A percentile compares a stretch with the other conserved stretches of the same genome.
Evolutionary conservation across 2,888 invertebrate genomes (phyloP).

Genomic region (Eupelmus urozonus): DNA sequence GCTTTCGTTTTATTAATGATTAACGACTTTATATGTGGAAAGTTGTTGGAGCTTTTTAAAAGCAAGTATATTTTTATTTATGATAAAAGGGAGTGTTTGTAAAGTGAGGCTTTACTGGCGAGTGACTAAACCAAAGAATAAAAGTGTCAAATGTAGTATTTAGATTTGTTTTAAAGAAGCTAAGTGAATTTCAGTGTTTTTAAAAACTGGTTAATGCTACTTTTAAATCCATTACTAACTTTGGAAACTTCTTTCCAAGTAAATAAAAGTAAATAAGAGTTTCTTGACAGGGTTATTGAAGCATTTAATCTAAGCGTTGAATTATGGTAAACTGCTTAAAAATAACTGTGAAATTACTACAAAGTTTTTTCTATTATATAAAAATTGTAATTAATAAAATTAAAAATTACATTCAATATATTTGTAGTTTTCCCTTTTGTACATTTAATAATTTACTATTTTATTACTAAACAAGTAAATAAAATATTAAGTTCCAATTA

Average conservation of each 20-base stretch:
- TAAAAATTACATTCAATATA: no score
- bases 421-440: no score
- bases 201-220: constrained; percentile 6
- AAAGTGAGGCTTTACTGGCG: no score
- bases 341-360: no score
- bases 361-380: no score
- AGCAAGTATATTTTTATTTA: neutral
- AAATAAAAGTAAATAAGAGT: neutral
- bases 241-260: neutral
- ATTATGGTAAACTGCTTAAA: no score
- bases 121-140: neutral
- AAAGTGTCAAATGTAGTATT: neutral
- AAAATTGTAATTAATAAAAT: no score
- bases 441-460: no score
- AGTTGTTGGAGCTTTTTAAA: no score
- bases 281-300: no score
- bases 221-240: constrained; percentile 8
- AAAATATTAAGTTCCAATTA: no score
- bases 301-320: no score
- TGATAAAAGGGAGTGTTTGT: neutral
- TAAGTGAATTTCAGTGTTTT: constrained; percentile 24
- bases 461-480: neutral
- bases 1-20: neutral
- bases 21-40: neutral
- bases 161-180: neutral